A percentile compares a stretch with the other conserved stretches of the same genome.
These are phyloP conservation scores for Ranitomeya variabilis DNA, from an alignment of 2,113 vertebrate species.

Conservation along the genomic window DNA sequence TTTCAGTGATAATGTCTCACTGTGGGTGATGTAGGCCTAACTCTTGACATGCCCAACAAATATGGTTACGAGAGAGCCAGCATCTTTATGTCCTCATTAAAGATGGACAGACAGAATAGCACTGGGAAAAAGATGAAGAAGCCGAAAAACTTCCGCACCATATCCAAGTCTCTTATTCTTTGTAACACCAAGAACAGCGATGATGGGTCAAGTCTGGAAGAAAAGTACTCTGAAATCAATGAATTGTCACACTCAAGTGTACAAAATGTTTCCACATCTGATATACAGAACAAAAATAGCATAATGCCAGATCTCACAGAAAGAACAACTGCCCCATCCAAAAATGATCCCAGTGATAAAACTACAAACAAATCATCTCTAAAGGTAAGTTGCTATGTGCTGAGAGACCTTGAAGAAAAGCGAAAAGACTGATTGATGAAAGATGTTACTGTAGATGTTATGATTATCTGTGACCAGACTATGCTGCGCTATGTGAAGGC, in stretches of 20 bases:
- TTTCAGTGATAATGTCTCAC: slow-evolving; percentile 63
- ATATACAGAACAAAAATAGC: slow-evolving; percentile 57
- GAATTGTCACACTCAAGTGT: slow-evolving; percentile 56
- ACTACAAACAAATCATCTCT: slow-evolving; percentile 74
- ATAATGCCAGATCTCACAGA: slow-evolving; percentile 59
- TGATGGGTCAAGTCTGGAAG: slow-evolving; percentile 77
- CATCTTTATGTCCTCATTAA: slow-evolving; percentile 67
- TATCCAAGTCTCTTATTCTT: slow-evolving; percentile 88
- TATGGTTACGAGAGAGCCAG: slow-evolving; percentile 67
- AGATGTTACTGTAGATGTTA: background rate
- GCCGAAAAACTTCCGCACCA: slow-evolving; percentile 79
- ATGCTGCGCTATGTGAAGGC: no score
- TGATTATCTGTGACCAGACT: background rate
- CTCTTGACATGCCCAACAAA: slow-evolving; percentile 60
- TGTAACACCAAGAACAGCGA: slow-evolving; percentile 83
- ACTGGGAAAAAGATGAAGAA: slow-evolving; percentile 70
- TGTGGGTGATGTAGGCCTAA: slow-evolving; percentile 44
- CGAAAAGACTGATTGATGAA: background rate
- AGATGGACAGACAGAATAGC: slow-evolving; percentile 79
- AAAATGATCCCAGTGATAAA: slow-evolving; percentile 61
- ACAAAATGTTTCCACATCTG: background rate
- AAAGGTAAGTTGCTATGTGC: slow-evolving; percentile 77
- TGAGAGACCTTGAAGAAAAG: background rate
- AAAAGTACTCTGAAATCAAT: slow-evolving; percentile 69
- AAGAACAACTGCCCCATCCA: slow-evolving; percentile 60